Percentiles rank a stretch among this genome's conserved stretches.
phyloP scores from a whole-genome alignment of 2,888 invertebrate species.

The Rhagium mordax region DNA sequence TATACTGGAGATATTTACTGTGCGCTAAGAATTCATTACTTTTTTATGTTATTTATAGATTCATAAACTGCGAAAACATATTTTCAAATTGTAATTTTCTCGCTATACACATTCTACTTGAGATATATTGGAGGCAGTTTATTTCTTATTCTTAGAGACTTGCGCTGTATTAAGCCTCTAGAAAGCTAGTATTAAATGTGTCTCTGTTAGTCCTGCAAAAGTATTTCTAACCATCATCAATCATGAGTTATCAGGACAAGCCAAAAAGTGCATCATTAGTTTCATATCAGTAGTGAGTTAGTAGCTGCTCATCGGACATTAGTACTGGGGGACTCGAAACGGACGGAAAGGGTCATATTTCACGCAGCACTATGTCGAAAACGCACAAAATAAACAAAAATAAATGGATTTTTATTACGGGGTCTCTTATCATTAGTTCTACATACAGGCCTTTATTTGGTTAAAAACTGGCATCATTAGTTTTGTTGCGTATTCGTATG shows the following conservation, averaged over 20 bases:
- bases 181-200: conserved; percentile 46
- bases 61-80: conserved; percentile 45
- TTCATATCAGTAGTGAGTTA: conserved; percentile 63
- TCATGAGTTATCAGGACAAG: conserved; percentile 64
- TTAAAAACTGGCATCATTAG: background rate
- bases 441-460: conserved; percentile 5
- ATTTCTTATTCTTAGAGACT: conserved; percentile 41
- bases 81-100: conserved; percentile 29
- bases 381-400: conserved; percentile 25
- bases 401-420: conserved; percentile 29
- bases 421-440: conserved; percentile 12
- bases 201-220: conserved; percentile 49
- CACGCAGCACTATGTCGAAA: conserved; percentile 39
- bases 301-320: conserved; percentile 61
- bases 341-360: conserved; percentile 58
- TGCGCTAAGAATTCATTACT: conserved; percentile 53
- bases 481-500: background rate
- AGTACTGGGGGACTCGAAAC: conserved; percentile 51
- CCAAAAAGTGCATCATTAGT: conserved; percentile 68
- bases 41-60: conserved; percentile 55
- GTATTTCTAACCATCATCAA: conserved; percentile 61
- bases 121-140: conserved; percentile 37
- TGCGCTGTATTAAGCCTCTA: conserved; percentile 38
- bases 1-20: conserved; percentile 53
- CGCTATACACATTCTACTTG: conserved; percentile 32